Conservation (phyloP, 2,113 vertebrate genomes). For the Brachypteracias leptosomus region DNA sequence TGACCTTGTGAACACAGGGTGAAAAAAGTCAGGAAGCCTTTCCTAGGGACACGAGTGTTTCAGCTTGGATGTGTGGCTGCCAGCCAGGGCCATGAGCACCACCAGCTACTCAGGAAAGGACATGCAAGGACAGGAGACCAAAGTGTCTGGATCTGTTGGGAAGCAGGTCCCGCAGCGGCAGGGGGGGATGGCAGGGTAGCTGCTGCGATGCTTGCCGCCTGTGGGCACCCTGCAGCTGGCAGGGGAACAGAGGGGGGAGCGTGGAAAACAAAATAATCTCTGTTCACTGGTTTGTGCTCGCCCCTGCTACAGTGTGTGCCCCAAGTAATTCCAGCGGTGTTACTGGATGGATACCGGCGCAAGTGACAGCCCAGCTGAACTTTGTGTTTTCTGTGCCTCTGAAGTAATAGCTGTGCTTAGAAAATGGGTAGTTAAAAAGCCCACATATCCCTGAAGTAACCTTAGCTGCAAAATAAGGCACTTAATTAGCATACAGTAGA, state of each 20-base stretch:
- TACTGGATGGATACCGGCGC: neutral
- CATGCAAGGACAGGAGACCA: neutral
- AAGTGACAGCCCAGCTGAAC: neutral
- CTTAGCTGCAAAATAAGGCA: conserved; percentile 67
- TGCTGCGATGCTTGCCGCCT: accelerated
- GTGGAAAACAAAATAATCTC: neutral
- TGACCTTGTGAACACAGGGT: neutral
- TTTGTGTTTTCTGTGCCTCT: neutral
- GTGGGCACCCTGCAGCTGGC: accelerated
- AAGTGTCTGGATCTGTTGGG: neutral
- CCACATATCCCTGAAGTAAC: conserved; percentile 56
- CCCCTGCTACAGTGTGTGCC: accelerated
- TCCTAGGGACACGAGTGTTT: neutral
- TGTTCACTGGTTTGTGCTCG: neutral
- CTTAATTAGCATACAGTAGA: conserved; percentile 75
- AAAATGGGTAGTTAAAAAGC: conserved; percentile 43
- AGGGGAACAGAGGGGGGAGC: accelerated
- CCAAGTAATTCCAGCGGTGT: neutral
- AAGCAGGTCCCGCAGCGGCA: neutral
- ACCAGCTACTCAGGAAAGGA: neutral
- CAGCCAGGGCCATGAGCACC: neutral
- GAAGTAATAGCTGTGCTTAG: neutral
- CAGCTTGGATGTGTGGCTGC: neutral
- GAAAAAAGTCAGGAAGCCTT: neutral
- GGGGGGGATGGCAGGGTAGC: neutral